Evolutionary conservation across 2,888 invertebrate genomes (phyloP), one percentile per base, ranked within the genome.

Genomic region (Drosophila sordidapex): DNA sequence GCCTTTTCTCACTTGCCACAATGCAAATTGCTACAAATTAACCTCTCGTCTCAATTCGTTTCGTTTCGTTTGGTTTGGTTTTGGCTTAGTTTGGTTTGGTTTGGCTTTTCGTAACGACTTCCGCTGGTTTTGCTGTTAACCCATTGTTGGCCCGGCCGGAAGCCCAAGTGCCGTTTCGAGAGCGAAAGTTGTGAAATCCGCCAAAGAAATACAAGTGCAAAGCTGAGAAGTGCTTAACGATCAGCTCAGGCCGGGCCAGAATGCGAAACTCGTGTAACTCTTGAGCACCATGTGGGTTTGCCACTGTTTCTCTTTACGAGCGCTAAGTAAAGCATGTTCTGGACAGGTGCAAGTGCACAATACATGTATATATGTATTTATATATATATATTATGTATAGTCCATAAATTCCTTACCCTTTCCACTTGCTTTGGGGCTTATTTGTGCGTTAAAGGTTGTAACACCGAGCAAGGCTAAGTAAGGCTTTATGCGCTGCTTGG

Each of bases 181-280:
- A 85, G 85, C 90, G 85, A 86, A 86, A 86, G 85, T 86, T 89
- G 88, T 83, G 85, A 86, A 86, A 85, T 87, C 74, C 63, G 36
- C 43, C 76, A 77, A 46, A 62, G 51, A 59, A 57, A 77, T 52
- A 73, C 67, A 61, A 61, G 53, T 54, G 25, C 18, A 27, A 29
- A n/a, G 56, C 56, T 56, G 57, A 61, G 40, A 35, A 52, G 46
- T 48, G 31, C 18, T 57, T 57, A 57, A 57, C 21, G 57, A 40
- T 40, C 57, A 54, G 11, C 18, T 27, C n/a, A 13, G 18, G 18
- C 27, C 18, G 2, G 36, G 54, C n/a, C 36, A 70, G 86, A 81
- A 84, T 84, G 87, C 62, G 63, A 87, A 89, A 84, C 43, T 74
- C 89, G 46, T 89, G 87, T 83, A 59, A 74, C 65, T 64, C 68